Base-by-base conservation (phyloP, 2,888 invertebrate genomes). In the Parnassius apollo region DNA sequence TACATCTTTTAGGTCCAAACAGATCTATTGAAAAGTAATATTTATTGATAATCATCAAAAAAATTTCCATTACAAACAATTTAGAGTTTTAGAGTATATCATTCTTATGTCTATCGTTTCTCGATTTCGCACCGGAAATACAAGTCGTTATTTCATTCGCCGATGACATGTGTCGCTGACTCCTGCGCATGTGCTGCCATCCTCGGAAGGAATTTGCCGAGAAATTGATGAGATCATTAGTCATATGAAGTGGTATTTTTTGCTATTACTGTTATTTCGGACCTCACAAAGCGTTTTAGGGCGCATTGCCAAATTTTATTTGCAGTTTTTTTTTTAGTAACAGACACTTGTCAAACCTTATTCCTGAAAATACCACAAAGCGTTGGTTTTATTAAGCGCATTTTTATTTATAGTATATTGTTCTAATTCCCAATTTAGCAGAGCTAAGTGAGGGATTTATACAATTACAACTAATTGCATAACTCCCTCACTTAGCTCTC, bases 221-320 rank as follows among this genome's bases (percentile, higher is more conserved):
- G 81, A 81, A 81, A 83, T 82, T 86, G 88, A 88, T 86, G 89
- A 85, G 85, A 83, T 86, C 88, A 88, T 91, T 86, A 88, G 81
- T 86, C 84, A 83, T 82, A 75, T 82, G 80, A 77, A 82, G 80
- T 77, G 78, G 71, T 66, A 66, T 61, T 70, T 73, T 80, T 76
- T 74, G 68, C 65, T 61, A 57, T 68, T 59, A 64, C 60, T 49
- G 59, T 61, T 49, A n/a, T 73, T 72, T 73, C 57, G 75, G 89
- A 89, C 90, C 90, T 72, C 90, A 90, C 90, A 83, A 53, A 60
- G 64, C 44, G 64, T 22, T 18, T 35, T n/a, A 52, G 46, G 42
- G 42, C 22, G 42, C 45, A 11, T 52, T 25, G 59, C 44, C 9
- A 57, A 53, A 22, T 59, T 42, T 48, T 45, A 13, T 50, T 57